These are phyloP conservation scores for Seriola dumerili DNA, from an alignment of 2,113 vertebrate species.

Conservation along the genomic window DNA sequence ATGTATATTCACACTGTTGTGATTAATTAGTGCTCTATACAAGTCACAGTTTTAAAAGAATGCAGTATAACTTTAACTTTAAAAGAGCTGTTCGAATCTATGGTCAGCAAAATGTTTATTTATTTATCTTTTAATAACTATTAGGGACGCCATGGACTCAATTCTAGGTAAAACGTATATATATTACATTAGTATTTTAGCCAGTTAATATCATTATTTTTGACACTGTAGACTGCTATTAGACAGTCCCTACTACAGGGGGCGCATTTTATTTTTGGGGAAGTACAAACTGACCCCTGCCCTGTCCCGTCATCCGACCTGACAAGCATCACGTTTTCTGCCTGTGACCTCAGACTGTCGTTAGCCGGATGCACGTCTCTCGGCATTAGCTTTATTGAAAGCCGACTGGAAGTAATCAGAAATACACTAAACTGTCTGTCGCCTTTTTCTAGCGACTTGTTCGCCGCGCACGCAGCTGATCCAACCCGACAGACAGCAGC, in stretches of 20 bases:
- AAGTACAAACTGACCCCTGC: slow-evolving; percentile 39
- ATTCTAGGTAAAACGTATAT: too few relatives aligned
- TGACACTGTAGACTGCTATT: neutral
- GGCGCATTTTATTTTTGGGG: slow-evolving; percentile 35
- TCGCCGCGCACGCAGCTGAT: neutral
- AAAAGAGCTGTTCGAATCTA: too few relatives aligned
- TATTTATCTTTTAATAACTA: too few relatives aligned
- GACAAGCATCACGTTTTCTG: slow-evolving; percentile 70
- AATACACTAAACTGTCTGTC: neutral
- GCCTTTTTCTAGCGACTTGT: neutral
- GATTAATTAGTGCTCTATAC: too few relatives aligned
- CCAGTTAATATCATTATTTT: neutral
- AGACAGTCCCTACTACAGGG: slow-evolving; percentile 52
- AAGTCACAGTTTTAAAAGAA: neutral
- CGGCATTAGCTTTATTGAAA: slow-evolving; percentile 25
- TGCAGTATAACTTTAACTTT: too few relatives aligned
- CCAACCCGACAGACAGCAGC: neutral
- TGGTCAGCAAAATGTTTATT: too few relatives aligned
- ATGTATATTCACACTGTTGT: too few relatives aligned
- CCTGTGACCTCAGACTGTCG: slow-evolving; percentile 81
- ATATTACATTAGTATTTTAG: neutral
- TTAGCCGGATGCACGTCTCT: slow-evolving; percentile 23
- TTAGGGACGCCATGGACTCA: neutral
- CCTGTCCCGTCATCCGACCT: slow-evolving; percentile 58
- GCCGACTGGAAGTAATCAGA: neutral